Evolutionary conservation across 2,888 invertebrate species (phyloP), one percentile per base, ranked within the genome.

Genomic region (Hipparchia sbordonii): DNA sequence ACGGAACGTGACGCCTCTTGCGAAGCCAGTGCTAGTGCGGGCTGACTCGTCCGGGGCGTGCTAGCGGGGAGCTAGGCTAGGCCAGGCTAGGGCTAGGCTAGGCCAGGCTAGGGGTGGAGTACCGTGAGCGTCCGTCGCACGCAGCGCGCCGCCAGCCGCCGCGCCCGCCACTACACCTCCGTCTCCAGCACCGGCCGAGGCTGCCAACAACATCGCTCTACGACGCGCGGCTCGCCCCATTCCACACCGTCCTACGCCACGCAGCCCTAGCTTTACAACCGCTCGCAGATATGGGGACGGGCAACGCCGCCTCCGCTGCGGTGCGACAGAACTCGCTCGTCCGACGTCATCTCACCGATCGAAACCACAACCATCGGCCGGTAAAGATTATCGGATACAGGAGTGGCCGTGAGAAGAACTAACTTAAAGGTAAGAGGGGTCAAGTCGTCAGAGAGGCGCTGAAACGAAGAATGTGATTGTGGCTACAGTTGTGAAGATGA

Each of bases 101-200:
- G 74, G 76, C 74, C 77, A 74, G 74, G 78, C 78, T 77, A 73
- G 76, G 39, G 78, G 77, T 73, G 79, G 83, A 78, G 87, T 92
- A 92, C 92, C 93, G 92, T 91, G 80, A 87, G 93, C 89, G 90
- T 93, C 92, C 94, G 92, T 83, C 87, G 94, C 85, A 86, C 89
- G 88, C 89, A 90, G 89, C 91, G 92, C 85, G 87, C 84, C 81
- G 88, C 85, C 89, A 88, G 89, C 88, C 90, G 90, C 91, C 90
- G 92, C 91, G 92, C 88, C 92, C 93, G 91, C 93, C 91, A 90
- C 94, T 93, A 93, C 91, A 93, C 94, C 87, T 94, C 94, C 77
- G 93, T 94, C 93, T 93, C 94, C 87, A 93, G 88, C 88, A 89
- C 91, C 80, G 92, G 89, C 84, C 92, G 92, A 79, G 90, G 92